These are phyloP conservation scores for Hybognathus amarus DNA, from an alignment of 2,797 vertebrate genomes.

Conservation along the genomic window DNA sequence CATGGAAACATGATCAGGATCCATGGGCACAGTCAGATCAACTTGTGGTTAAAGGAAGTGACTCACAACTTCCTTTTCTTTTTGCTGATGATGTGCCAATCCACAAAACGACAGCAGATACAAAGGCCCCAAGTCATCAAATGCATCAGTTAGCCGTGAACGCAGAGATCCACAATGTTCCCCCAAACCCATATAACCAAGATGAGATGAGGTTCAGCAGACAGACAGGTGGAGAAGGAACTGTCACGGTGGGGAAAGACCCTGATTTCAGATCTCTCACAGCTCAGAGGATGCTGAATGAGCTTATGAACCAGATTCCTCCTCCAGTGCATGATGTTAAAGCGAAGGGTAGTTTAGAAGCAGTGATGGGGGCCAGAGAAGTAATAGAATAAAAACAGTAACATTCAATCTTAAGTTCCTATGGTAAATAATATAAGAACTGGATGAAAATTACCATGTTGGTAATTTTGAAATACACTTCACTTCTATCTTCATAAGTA, in stretches of 20 bases:
- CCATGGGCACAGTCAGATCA: conserved; percentile 25
- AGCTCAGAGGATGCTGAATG: conserved; percentile 77
- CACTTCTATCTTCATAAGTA: neutral
- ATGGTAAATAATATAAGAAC: neutral
- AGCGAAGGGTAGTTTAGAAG: conserved; percentile 59
- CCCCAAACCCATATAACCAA: conserved; percentile 55
- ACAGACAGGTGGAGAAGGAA: conserved; percentile 46
- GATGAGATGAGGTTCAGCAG: conserved; percentile 51
- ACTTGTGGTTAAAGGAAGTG: conserved; percentile 47
- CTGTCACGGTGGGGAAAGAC: conserved; percentile 59
- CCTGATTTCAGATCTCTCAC: conserved; percentile 68
- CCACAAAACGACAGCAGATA: conserved; percentile 67
- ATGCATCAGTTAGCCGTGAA: conserved; percentile 25
- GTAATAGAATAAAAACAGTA: conserved; percentile 31
- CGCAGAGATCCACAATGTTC: conserved; percentile 24
- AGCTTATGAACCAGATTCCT: conserved; percentile 76
- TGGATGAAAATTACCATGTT: neutral
- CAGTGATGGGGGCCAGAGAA: conserved; percentile 53
- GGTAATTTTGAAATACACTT: neutral
- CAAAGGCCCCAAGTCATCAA: conserved; percentile 57
- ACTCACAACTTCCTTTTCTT: conserved; percentile 63
- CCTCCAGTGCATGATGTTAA: conserved; percentile 54
- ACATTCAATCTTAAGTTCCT: neutral
- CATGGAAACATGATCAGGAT: conserved; percentile 67
- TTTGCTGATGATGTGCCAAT: conserved; percentile 66